Evolutionary conservation across 2,888 invertebrate genomes (phyloP).

Genomic region (Drosophila algonquin): DNA sequence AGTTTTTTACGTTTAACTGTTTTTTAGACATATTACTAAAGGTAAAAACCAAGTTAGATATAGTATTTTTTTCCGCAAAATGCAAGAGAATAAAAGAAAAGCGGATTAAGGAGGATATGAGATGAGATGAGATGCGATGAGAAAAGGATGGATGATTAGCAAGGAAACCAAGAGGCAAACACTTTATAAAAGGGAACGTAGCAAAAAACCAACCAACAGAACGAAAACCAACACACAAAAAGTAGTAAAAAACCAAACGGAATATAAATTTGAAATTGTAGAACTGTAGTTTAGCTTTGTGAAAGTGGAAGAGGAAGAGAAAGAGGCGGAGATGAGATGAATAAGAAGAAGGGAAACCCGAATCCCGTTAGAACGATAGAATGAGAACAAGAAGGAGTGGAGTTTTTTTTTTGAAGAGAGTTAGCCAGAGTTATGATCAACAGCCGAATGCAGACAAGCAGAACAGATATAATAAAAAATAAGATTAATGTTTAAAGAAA

Average conservation of each 20-base stretch:
- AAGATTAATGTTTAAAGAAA: conserved; percentile 46
- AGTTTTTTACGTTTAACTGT: conserved; percentile 72
- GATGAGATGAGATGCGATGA: neutral
- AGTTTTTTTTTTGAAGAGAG: conserved; percentile 1
- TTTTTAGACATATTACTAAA: conserved; percentile 54
- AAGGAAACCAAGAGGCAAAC: conserved; percentile 64
- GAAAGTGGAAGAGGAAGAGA: conserved; percentile 16
- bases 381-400: neutral
- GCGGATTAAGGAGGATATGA: conserved; percentile 11
- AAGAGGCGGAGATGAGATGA: conserved; percentile 31
- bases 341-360: conserved; percentile 29
- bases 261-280: conserved; percentile 44
- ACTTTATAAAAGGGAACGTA: conserved; percentile 54
- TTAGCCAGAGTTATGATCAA: conserved; percentile 34
- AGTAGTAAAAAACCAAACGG: conserved; percentile 34
- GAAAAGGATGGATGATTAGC: conserved; percentile 23
- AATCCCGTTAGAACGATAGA: conserved; percentile 7
- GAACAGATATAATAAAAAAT: conserved; percentile 58
- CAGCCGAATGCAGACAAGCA: conserved; percentile 47
- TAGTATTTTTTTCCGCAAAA: conserved; percentile 56
- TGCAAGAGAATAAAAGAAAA: conserved; percentile 22
- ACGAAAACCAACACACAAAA: conserved; percentile 20
- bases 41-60: conserved; percentile 42
- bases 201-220: conserved; percentile 33
- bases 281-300: conserved; percentile 62